Conservation (phyloP, 1,140 invertebrate genomes). For the Pseudomyrmex gracilis region DNA sequence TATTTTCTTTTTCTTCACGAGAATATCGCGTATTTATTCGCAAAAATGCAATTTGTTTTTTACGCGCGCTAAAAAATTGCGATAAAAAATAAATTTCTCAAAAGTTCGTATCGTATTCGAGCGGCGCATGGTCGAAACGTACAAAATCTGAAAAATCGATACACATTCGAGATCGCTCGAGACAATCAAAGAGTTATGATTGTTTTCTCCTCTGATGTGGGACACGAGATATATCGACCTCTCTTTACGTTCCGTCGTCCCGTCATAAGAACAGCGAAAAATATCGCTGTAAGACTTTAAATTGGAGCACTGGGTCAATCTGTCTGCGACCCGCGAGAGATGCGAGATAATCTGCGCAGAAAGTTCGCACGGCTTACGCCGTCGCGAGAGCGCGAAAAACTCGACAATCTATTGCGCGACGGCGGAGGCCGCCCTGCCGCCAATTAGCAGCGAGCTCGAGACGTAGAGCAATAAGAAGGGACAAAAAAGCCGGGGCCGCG, state of each 20-base stretch:
- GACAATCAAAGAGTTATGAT: not conserved
- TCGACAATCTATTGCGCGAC: constrained; percentile 44
- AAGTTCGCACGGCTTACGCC: constrained; percentile 56
- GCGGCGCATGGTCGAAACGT: no score
- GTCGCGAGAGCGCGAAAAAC: constrained; percentile 40
- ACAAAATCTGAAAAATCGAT: no score
- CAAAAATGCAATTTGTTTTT: not conserved
- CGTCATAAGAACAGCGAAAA: constrained; percentile 17
- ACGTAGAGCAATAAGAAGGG: constrained; percentile 47
- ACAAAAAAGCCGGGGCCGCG: constrained; percentile 35
- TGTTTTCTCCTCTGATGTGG: not conserved
- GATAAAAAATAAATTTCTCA: no score
- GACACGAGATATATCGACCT: no score
- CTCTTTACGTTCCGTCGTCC: no score
- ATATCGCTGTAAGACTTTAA: constrained; percentile 25
- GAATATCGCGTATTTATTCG: not conserved
- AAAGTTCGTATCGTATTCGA: not conserved
- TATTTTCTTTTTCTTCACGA: not conserved
- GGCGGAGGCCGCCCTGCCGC: constrained; percentile 16
- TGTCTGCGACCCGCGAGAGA: constrained; percentile 23
- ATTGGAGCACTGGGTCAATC: constrained; percentile 50
- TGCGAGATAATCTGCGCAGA: constrained; percentile 48
- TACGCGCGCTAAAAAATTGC: not conserved
- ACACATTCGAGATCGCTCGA: no score
- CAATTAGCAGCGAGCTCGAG: constrained; percentile 54